Conservation (phyloP, 2,113 vertebrate species). For the Sprattus sprattus region DNA sequence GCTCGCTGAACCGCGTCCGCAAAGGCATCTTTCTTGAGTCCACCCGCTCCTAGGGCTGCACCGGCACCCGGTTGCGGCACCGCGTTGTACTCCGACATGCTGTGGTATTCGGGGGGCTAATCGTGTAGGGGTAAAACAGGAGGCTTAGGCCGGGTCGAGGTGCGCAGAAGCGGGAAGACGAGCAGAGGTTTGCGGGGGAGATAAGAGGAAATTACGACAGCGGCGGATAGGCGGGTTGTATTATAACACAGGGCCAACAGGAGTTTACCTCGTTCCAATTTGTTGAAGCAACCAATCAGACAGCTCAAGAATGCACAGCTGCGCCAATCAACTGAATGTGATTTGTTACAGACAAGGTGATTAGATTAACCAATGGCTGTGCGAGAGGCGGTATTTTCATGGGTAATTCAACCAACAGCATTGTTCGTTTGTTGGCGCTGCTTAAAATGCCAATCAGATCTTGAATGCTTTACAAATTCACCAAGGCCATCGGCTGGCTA, state of each 20-base stretch:
- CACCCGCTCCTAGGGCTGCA: constrained; percentile 64
- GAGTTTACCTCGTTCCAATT: constrained; percentile 39
- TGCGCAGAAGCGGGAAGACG: constrained; percentile 76
- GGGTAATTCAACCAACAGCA: not conserved
- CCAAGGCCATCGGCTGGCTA: constrained; percentile 21
- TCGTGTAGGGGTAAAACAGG: constrained; percentile 12
- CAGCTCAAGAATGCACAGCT: not conserved
- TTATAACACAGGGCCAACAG: constrained; percentile 24
- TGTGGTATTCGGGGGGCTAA: constrained; percentile 53
- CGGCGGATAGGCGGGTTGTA: not conserved
- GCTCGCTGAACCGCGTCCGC: constrained; percentile 88
- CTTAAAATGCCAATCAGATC: constrained; percentile 32
- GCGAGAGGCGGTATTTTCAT: not conserved
- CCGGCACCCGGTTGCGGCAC: constrained; percentile 71
- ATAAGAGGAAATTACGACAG: constrained; percentile 53
- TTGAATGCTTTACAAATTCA: not conserved
- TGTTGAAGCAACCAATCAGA: constrained; percentile 61
- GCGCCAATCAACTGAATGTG: not conserved
- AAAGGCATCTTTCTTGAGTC: constrained; percentile 86
- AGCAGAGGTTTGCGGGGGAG: constrained; percentile 45
- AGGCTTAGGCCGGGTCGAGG: constrained; percentile 58
- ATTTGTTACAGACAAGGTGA: not conserved
- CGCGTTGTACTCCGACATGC: constrained; percentile 77
- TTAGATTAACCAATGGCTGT: not conserved
- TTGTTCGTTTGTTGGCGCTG: constrained; percentile 18